Evolutionary conservation across 2,888 invertebrate genomes (phyloP), one percentile per base, ranked within the genome.

Genomic region (Mythimna loreyi): DNA sequence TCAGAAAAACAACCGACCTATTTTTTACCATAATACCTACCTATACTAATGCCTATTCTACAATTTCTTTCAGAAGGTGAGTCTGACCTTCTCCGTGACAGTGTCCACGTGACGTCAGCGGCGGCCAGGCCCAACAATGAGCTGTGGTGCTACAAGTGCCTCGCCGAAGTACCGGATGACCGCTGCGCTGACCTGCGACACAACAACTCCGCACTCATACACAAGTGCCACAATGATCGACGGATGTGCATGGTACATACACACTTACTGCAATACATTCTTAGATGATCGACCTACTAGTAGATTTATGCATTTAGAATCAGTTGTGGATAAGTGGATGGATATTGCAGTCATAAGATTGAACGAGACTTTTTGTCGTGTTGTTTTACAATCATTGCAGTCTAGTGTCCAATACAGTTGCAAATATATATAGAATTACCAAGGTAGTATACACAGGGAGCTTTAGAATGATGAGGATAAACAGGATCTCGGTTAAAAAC

Each of bases 131-230:
- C 97, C 78, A 96, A 96, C 83, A 98, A 98, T 91, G 97, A 98
- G 89, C 96, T 98, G 64, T 98, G 97, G 96, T 98, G 98, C 92
- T 98, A 98, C 92, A 96, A 97, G 81, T 98, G 98, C 90, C 97
- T 98, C 83, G 98, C 98, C 0, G 97, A 98, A 94, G 96, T 97
- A 8, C 97, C 97, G 49, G 98, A 97, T 8, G 97, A 97, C 75
- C 95, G 96, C 84, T 98, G 98, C 86, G 96, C 97, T 6, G 97
- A 97, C 86, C 92, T 98, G 19, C 92, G 96, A 0, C 94, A 96
- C 30, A 96, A 96, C 67, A 96, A 96, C 84, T 96, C 97, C 0
- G 94, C 96, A 52, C 96, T 97, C 73, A 96, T 97, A 79, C 96
- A 97, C 84, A 98, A 98, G 90, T 98, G 98, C 90, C 96, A 96